Evolutionary conservation across 1,140 invertebrate species (phyloP).

Genomic region (Conus betulinus): DNA sequence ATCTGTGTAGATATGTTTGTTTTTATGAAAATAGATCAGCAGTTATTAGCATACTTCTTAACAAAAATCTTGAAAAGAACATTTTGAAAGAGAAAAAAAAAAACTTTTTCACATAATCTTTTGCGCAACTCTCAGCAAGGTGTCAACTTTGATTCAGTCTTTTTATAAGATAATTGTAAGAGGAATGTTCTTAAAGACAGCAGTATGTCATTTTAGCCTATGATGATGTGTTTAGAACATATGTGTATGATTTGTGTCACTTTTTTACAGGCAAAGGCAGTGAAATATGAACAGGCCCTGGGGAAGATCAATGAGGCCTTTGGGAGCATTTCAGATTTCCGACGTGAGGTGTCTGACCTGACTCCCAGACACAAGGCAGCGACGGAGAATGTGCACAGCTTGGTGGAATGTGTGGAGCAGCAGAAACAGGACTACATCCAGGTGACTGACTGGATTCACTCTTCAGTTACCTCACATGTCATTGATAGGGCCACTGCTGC

Average conservation of each 20-base stretch:
- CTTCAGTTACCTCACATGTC: no score
- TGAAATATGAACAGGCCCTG: conserved; percentile 66
- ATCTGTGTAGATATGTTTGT: no score
- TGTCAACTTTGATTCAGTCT: no score
- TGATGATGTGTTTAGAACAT: no score
- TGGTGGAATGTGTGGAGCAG: conserved; percentile 67
- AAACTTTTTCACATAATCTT: no score
- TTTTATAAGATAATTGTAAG: no score
- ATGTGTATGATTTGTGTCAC: no score
- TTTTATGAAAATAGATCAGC: neutral
- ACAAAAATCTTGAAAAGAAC: no score
- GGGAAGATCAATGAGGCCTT: conserved; percentile 71
- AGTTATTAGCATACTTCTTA: neutral
- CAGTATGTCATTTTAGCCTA: no score
- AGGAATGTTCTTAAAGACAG: no score
- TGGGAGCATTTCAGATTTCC: conserved; percentile 67
- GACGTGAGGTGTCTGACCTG: conserved; percentile 64
- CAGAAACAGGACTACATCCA: conserved; percentile 67
- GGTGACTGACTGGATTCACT: conserved; percentile 48
- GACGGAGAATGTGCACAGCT: conserved; percentile 56
- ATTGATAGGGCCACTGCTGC: neutral
- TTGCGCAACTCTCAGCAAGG: no score
- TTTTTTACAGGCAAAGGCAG: conserved; percentile 62
- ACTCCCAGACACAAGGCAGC: conserved; percentile 65
- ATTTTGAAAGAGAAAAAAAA: no score